Conservation (phyloP, 2,888 invertebrate genomes). For the Caenorhabditis japonica region DNA sequence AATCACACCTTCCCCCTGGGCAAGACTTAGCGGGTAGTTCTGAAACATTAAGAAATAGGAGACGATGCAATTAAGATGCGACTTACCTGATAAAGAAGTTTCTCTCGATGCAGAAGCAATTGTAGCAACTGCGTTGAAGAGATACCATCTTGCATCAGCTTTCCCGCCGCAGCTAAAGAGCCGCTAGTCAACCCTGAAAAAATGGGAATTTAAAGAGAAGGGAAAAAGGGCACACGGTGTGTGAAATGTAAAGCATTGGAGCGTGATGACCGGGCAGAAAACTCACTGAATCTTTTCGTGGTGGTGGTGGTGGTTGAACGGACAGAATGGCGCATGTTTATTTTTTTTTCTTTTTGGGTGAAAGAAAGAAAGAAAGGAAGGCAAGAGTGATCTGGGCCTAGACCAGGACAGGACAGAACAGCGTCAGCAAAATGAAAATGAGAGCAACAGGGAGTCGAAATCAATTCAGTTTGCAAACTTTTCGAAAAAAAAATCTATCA, state of each 20-base stretch:
- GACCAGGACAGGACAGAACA: too few species aligned
- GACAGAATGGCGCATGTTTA: too few species aligned
- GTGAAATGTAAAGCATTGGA: constrained; percentile 5
- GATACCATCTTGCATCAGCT: constrained; percentile 58
- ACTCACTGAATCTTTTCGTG: constrained; percentile 36
- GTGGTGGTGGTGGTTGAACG: background rate
- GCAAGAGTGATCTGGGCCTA: too few species aligned
- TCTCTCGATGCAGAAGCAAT: constrained; percentile 54
- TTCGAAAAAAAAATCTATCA: constrained; percentile 40
- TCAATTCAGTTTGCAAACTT: constrained; percentile 15
- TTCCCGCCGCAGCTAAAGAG: constrained; percentile 56
- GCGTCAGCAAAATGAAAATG: too few species aligned
- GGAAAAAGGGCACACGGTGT: background rate
- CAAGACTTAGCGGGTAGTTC: constrained; percentile 47
- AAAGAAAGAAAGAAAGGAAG: too few species aligned
- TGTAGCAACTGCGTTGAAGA: constrained; percentile 55
- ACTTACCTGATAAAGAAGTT: constrained; percentile 51
- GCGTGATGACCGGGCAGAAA: constrained; percentile 6
- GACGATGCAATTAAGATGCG: too few species aligned
- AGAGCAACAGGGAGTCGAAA: constrained; percentile 7
- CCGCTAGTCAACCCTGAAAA: constrained; percentile 58
- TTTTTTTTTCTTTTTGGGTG: too few species aligned
- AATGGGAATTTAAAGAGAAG: constrained; percentile 1
- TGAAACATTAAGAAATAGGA: too few species aligned
- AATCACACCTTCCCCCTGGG: constrained; percentile 58